A percentile compares a stretch with the other conserved stretches of the same genome.
These are phyloP conservation scores for Branchinecta lynchi DNA, from an alignment of 1,140 invertebrate genomes.

Conservation along the genomic window DNA sequence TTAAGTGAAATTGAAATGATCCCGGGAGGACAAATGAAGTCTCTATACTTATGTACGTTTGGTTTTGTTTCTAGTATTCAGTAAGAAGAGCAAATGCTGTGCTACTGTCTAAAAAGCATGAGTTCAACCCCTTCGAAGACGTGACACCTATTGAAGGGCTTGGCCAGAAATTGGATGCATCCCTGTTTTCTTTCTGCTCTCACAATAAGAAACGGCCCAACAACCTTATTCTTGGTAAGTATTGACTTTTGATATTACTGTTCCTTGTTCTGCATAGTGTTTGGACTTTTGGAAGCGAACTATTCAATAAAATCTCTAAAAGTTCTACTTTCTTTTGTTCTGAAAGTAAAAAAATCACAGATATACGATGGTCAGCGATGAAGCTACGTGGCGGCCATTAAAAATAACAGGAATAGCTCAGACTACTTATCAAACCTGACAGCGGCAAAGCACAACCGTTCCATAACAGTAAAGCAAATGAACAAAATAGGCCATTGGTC, in stretches of 20 bases:
- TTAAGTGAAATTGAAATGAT: not conserved
- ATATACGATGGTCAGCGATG: too few species aligned
- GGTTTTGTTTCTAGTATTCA: constrained; percentile 41
- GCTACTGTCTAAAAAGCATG: constrained; percentile 61
- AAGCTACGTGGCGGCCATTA: too few species aligned
- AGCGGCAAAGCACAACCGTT: too few species aligned
- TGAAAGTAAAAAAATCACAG: too few species aligned
- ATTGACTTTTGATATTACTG: not conserved
- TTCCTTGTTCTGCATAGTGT: not conserved
- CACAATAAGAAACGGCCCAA: constrained; percentile 87
- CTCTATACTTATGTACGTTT: constrained; percentile 17
- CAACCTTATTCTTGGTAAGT: constrained; percentile 65
- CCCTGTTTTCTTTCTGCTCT: constrained; percentile 77
- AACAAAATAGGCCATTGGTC: too few species aligned
- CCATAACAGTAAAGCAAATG: too few species aligned
- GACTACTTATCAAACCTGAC: too few species aligned
- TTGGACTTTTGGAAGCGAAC: too few species aligned
- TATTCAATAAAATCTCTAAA: too few species aligned
- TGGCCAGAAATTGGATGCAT: constrained; percentile 65
- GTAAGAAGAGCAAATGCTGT: constrained; percentile 70
- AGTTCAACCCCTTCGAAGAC: constrained; percentile 74
- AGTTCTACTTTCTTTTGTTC: too few species aligned
- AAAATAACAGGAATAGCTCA: too few species aligned
- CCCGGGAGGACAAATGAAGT: too few species aligned
- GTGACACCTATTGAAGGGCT: constrained; percentile 62